Base-by-base conservation (phyloP, 2,797 vertebrate genomes). In the Galagoides demidoff region DNA sequence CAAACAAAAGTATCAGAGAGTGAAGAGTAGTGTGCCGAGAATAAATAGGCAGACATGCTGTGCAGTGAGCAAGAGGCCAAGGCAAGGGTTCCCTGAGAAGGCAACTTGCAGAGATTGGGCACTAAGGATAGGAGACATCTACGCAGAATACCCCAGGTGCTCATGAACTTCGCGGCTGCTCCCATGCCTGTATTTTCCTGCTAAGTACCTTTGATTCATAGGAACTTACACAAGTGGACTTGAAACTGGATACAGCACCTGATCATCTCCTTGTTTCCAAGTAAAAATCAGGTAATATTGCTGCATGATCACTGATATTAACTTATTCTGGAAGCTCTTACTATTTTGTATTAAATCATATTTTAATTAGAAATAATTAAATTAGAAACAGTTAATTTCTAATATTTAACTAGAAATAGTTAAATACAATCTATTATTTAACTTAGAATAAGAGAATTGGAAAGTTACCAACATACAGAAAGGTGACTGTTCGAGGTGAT, bases 291-390 rank as follows among this genome's bases (percentile, higher is more conserved):
- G 31, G 4, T 63, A 74, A 63, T 78, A 49, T 34, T 94, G 29
- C 34, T 61, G 6, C 31, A 57, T 49, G 22, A 39, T 71, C 25
- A 73, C 29, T 85, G 37, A 85, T 88, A 64, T 57, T 93, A 85
- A 92, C 84, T 90, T 85, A 76, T 84, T 84, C 25, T 89, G 1
- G 70, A 88, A 90, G 7, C 5, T 59, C 55, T 68, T 76, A 29
- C 20, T 95, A 66, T 88, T 81, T 94, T 77, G 57, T 82, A 87
- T 78, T 81, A 55, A 77, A 77, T n/a, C n/a, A 34, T 7, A 55
- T 52, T 52, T 77, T 22, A 77, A n/a, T 52, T 52, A 14, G 49
- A 52, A 52, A 52, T 52, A 52, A 52, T 52, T 52, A 4, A 52
- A 52, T 14, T 52, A 52, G 49, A 52, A 52, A 52, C 16, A 52